Conservation (phyloP, 2,113 vertebrate species). For the Anser cygnoides region DNA sequence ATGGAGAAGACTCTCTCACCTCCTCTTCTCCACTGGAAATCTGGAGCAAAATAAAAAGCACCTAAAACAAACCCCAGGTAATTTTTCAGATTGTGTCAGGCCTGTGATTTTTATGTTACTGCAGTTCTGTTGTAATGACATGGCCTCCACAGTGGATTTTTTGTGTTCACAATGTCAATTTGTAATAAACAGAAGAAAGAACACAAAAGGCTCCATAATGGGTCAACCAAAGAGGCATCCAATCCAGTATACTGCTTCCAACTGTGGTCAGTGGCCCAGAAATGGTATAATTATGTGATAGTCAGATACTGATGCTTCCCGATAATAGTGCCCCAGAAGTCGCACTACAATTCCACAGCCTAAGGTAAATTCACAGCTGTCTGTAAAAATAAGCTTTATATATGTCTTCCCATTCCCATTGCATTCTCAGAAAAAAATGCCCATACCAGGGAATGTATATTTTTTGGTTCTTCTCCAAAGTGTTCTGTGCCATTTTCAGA, state of each 20-base stretch:
- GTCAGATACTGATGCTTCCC: not conserved
- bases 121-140: not conserved
- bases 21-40: not conserved
- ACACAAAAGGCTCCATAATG: not conserved
- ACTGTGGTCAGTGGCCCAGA: not conserved
- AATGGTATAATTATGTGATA: not conserved
- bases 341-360: not conserved
- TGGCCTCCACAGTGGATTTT: not conserved
- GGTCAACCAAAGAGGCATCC: not conserved
- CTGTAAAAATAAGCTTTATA: not conserved
- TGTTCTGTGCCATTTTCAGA: constrained; percentile 89
- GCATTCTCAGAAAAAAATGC: not conserved
- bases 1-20: not conserved
- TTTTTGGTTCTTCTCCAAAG: constrained; percentile 82
- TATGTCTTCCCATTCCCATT: not conserved
- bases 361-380: not conserved
- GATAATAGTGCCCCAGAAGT: not conserved
- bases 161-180: not conserved
- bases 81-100: not conserved
- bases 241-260: not conserved
- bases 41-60: not conserved
- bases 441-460: constrained; percentile 76
- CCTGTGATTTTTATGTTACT: not conserved
- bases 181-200: not conserved
- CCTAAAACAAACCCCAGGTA: not conserved